These are phyloP conservation scores for Athene noctua DNA, from an alignment of 2,113 vertebrate genomes.

Conservation along the genomic window DNA sequence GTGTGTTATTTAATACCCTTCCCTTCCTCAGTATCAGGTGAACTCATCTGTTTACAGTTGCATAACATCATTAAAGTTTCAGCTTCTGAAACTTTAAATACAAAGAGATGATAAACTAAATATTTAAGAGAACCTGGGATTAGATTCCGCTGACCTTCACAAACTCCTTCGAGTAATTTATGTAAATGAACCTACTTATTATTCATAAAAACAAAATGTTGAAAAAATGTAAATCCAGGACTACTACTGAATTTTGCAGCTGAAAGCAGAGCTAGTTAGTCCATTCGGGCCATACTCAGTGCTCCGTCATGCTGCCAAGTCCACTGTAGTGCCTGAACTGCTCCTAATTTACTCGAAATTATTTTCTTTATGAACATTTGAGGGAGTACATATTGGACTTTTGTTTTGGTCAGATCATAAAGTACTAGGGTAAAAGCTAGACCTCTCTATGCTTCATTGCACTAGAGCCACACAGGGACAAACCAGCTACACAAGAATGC, in stretches of 20 bases:
- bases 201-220: background rate
- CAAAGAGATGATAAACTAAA: slow-evolving; percentile 52
- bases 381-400: background rate
- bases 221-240: background rate
- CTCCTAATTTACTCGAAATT: background rate
- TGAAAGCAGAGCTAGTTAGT: background rate
- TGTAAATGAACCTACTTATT: slow-evolving; percentile 24
- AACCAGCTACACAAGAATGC: background rate
- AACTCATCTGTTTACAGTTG: slow-evolving; percentile 7
- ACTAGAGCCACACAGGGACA: background rate
- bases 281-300: background rate
- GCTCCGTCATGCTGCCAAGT: background rate
- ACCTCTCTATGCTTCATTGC: background rate
- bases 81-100: slow-evolving; percentile 61
- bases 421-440: background rate
- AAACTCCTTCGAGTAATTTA: slow-evolving; percentile 32
- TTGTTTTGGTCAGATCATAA: background rate
- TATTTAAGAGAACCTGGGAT: slow-evolving; percentile 55
- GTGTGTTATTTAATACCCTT: slow-evolving; percentile 2
- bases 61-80: slow-evolving; percentile 61
- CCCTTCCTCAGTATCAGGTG: background rate
- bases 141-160: slow-evolving; percentile 46
- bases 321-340: background rate
- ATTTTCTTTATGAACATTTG: background rate
- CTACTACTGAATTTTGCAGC: background rate